These are phyloP conservation scores for Drosophila subquinaria DNA, from an alignment of 2,888 invertebrate genomes.

Conservation along the genomic window DNA sequence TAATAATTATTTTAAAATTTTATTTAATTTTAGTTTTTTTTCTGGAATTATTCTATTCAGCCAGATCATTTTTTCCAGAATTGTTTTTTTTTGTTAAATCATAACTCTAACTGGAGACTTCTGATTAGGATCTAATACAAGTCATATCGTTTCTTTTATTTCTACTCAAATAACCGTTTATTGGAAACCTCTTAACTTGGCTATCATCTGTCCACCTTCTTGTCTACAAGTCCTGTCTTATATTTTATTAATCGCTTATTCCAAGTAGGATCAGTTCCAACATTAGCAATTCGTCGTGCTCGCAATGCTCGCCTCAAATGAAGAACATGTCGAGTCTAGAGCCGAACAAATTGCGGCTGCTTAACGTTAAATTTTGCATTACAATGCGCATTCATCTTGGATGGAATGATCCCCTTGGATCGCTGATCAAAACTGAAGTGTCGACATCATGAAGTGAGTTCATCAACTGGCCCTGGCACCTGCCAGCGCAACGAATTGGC, in stretches of 20 bases:
- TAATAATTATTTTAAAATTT: no score
- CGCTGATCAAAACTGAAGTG: constrained; percentile 31
- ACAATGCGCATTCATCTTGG: constrained; percentile 69
- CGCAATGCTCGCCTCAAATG: constrained; percentile 24
- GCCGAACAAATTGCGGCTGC: constrained; percentile 53
- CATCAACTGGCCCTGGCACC: constrained; percentile 57
- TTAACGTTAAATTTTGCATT: constrained; percentile 63
- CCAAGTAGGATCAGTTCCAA: neutral
- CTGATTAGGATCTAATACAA: neutral
- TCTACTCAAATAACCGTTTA: no score
- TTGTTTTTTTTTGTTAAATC: no score
- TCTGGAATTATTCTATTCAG: no score
- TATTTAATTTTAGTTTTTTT: no score
- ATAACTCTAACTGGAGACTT: no score
- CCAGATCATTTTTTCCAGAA: no score
- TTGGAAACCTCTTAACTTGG: neutral
- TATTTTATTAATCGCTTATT: constrained; percentile 1
- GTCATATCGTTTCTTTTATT: neutral
- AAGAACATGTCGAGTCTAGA: constrained; percentile 33
- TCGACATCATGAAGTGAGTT: constrained; percentile 31
- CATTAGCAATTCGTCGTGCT: constrained; percentile 27
- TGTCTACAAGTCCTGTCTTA: neutral
- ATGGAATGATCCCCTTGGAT: constrained; percentile 53
- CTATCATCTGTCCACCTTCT: neutral
- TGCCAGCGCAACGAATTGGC: constrained; percentile 72